A percentile compares a stretch with the other conserved stretches of the same genome.
phyloP scores from a whole-genome alignment of 30 jellyfish, hydroid and myxozoan genomes.

The Clytia hemisphaerica region DNA sequence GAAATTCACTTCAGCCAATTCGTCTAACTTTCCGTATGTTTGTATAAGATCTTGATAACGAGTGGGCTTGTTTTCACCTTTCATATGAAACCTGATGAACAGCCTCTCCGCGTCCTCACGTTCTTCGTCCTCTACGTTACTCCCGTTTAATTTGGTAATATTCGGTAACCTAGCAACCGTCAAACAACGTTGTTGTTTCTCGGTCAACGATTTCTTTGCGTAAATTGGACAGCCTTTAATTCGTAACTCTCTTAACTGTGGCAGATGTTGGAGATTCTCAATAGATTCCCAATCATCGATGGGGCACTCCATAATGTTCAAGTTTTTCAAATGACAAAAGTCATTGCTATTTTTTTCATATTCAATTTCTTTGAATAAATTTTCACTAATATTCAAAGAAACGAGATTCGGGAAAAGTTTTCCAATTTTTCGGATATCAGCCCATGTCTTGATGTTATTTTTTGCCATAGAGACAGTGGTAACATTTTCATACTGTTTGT shows the following conservation, averaged over 20 bases:
- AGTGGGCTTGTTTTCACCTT: conserved; percentile 44
- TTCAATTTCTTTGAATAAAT: conserved; percentile 25
- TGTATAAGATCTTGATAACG: conserved; percentile 56
- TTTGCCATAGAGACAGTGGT: conserved; percentile 27
- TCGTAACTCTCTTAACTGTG: conserved; percentile 43
- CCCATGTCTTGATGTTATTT: conserved; percentile 40
- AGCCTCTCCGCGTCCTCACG: conserved; percentile 69
- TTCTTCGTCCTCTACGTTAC: conserved; percentile 33
- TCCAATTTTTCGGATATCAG: conserved; percentile 39
- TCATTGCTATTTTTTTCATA: background rate
- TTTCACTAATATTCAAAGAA: conserved; percentile 34
- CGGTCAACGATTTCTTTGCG: conserved; percentile 26
- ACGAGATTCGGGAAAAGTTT: conserved; percentile 41
- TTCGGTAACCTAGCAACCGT: conserved; percentile 56
- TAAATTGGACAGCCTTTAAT: conserved; percentile 50
- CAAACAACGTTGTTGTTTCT: conserved; percentile 32
- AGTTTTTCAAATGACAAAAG: conserved; percentile 23
- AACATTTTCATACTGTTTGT: conserved; percentile 31
- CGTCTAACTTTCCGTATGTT: conserved; percentile 41
- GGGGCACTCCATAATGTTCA: conserved; percentile 52
- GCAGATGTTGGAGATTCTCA: conserved; percentile 39
- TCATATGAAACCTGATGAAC: conserved; percentile 54
- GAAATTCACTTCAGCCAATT: conserved; percentile 62
- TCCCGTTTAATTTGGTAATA: conserved; percentile 47
- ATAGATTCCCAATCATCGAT: conserved; percentile 46